Evolutionary conservation across 2,797 vertebrate genomes (phyloP), one percentile per base, ranked within the genome.

Genomic region (Martes flavigula): DNA sequence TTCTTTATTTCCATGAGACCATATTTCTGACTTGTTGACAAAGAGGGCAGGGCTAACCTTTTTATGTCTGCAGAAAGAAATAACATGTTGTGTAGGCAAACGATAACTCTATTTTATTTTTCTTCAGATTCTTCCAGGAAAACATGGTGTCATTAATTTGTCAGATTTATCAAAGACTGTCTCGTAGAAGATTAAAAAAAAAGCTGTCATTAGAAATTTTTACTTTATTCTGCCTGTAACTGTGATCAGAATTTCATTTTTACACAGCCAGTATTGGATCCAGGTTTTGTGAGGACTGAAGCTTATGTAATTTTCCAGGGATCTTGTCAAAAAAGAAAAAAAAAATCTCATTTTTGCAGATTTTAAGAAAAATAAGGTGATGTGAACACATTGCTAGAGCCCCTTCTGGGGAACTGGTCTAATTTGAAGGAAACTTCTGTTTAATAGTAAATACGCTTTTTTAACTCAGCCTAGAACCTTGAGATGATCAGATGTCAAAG

Each of bases 101-200:
- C 40, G 30, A 68, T 75, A 72, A 3, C 9, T 91, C 23, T 68
- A 32, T 38, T 85, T 83, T 64, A 87, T 46, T 91, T 92, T 87
- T 62, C n/a, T 84, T 68, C 8, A 90, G 12, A 81, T 85, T 90
- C 4, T 90, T 85, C 12, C 14, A 48, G 46, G 43, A 64, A 90
- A 62, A 85, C 5, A 86, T 70, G 21, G 54, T 85, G n/a, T 86
- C 66, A 64, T 91, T 94, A 87, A 87, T 92, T 95, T 90, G 27
- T 60, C 25, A 84, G 38, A 64, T 58, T 81, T 85, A 84, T 82
- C 14, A 79, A 96, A 78, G 20, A 58, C 32, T 43, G 0, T 66
- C 38, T 87, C 32, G 32, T 51, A 11, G 46, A 15, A 20, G 18
- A 73, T 66, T 92, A n/a, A 91, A n/a, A 30, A 17, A 58, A 48